A percentile compares a stretch with the other conserved stretches of the same genome.
phyloP scores from a whole-genome alignment of 2,888 invertebrate genomes.

The Thysanoteuthis rhombus region DNA sequence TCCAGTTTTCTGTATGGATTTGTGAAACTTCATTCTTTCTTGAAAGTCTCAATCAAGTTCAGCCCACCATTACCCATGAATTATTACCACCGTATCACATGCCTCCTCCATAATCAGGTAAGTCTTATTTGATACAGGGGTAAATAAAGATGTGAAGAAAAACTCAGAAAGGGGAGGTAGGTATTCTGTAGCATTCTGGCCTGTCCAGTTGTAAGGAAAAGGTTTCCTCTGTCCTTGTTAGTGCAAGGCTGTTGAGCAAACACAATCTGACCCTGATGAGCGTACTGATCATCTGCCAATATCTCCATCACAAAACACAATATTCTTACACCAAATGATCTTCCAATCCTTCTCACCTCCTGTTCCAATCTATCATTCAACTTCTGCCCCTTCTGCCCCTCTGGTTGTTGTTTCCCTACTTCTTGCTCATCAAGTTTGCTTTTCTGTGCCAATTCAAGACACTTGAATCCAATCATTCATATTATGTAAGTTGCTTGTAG shows the following conservation, averaged over 20 bases:
- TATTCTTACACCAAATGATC: not conserved
- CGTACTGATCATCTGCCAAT: not conserved
- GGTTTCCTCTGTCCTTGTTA: not conserved
- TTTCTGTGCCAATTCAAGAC: not conserved
- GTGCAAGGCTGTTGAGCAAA: not conserved
- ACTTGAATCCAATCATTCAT: not conserved
- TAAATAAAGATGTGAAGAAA: not conserved
- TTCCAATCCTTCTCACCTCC: not conserved
- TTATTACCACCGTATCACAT: conserved; percentile 63
- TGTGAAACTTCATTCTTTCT: conserved; percentile 49
- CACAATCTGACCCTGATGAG: not conserved
- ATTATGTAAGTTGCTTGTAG: not conserved
- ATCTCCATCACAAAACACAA: not conserved
- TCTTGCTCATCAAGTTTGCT: not conserved
- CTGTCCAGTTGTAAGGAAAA: not conserved
- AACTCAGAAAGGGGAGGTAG: too few species aligned
- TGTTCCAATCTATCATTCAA: not conserved
- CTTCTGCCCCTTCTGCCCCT: not conserved
- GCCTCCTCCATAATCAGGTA: conserved; percentile 66
- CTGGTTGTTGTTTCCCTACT: not conserved
- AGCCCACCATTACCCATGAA: conserved; percentile 63
- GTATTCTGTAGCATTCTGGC: not conserved
- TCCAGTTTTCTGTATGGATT: not conserved
- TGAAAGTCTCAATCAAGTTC: conserved; percentile 60
- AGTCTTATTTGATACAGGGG: not conserved